Base-by-base conservation (phyloP, 2,888 invertebrate species). In the Erebia epiphron region DNA sequence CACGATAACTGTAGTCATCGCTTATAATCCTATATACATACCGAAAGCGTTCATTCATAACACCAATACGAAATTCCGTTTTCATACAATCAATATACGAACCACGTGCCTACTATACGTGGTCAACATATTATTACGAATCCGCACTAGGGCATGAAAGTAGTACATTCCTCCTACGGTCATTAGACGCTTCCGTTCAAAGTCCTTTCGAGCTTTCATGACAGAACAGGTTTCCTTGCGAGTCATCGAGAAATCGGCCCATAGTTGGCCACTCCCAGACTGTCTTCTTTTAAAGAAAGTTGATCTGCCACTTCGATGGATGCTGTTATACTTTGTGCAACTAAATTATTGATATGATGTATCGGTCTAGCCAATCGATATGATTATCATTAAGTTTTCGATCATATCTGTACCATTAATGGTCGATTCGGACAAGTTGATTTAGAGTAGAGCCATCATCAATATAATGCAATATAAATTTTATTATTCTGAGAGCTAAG, bases 191-290 rank as follows among this genome's bases (percentile, higher is more conserved):
- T 85, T 84, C 84, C 82, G 83, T 79, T 80, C 70, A 75, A 76
- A 75, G 77, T 80, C 82, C 79, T 81, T 81, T 75, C 79, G 79
- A 82, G 80, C 82, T 83, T 85, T 85, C 85, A 83, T 83, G 82
- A 77, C 74, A 78, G 80, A 88, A 88, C 88, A 83, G 81, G 87
- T 86, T 87, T 80, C 77, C 79, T 81, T 78, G 81, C 88, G 79
- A 88, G 88, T 87, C 89, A 88, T 86, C 86, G 90, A 85, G 91
- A 91, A 91, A 92, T 89, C 89, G 86, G 85, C 82, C 86, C 83
- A 76, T 66, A 70, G 73, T 66, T 56, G 50, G 80, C 85, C 83
- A 79, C 80, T 75, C 77, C 77, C 76, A 68, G 73, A 57, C 75
- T 66, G 68, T 73, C 73, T 73, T 74, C 76, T 76, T 73, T 62